Base-by-base conservation (phyloP, 2,888 invertebrate genomes). In the Adelognathus sp. region DNA sequence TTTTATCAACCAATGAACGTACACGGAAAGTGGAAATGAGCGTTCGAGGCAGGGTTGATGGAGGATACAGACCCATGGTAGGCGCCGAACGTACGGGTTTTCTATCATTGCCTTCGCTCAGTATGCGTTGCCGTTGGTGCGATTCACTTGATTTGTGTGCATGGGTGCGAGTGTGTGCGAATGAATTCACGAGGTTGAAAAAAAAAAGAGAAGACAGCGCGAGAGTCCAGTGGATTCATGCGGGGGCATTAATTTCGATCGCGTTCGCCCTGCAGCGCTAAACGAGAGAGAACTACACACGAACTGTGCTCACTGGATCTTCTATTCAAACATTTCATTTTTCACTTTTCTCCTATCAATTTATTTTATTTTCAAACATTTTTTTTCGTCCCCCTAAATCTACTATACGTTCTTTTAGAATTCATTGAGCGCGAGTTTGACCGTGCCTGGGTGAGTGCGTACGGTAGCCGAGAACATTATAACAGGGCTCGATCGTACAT, bases 1-100 rank as follows among this genome's bases (percentile, higher is more conserved):
- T 89, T 89, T 88, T 88, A 88, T 87, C 88, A 85, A 84, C 82
- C 83, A 83, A 83, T 85, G 84, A 81, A 82, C 80, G 82, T 63
- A 82, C 74, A 78, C 80, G 74, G 75, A 75, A 80, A 73, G 80
- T 80, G 75, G 75, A 79, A 76, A 76, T 75, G 76, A 75, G 80
- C 78, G 77, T 80, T 70, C 61, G 74, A 60, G 73, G 73, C 61
- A 71, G 56, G 73, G 73, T 66, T 54, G 39, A 58, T 58, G 58
- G 61, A 39, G 64, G 66, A 75, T 75, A 67, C 71, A 46, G n/a
- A n/a, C n/a, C n/a, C n/a, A n/a, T n/a, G n/a, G 50, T 64, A 56
- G 50, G 66, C 61, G 54, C 52, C 33, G 71, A 46, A 54, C 50
- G 33, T 52, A 33, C 54, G 54, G 56, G 54, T 61, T 75, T 70